Evolutionary conservation across 1,140 invertebrate genomes (phyloP).

Genomic region (Ceratosolen fusciceps): DNA sequence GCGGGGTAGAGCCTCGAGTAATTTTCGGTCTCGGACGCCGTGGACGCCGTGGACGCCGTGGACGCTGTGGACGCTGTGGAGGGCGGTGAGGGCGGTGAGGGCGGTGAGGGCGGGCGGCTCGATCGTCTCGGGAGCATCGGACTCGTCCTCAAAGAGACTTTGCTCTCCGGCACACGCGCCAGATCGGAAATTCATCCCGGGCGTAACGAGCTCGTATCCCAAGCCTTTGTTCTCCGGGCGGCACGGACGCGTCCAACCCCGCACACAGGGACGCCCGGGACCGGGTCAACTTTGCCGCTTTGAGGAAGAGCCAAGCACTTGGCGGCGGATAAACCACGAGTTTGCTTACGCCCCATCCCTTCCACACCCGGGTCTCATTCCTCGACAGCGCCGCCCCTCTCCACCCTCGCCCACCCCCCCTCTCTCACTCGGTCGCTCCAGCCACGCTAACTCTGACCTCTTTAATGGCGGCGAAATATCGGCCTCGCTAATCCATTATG

Average conservation of each 20-base stretch:
- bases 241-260: not conserved
- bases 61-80: too few relatives aligned
- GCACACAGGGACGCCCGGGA: not conserved
- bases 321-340: not conserved
- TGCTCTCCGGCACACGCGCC: not conserved
- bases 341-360: constrained; percentile 8
- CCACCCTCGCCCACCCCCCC: not conserved
- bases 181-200: constrained; percentile 42
- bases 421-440: too few relatives aligned
- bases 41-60: too few relatives aligned
- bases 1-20: constrained; percentile 7
- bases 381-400: not conserved
- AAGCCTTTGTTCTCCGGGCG: constrained; percentile 18
- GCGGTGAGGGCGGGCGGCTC: not conserved
- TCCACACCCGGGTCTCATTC: not conserved
- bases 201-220: constrained; percentile 41
- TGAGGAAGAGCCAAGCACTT: constrained; percentile 1
- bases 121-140: not conserved
- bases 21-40: constrained; percentile 19
- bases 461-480: not conserved
- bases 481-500: not conserved
- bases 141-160: constrained; percentile 36
- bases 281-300: not conserved
- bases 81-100: too few relatives aligned
- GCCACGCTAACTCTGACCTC: not conserved